These are phyloP conservation scores for Hylaeus volcanicus DNA, from an alignment of 1,140 invertebrate species.

Conservation along the genomic window DNA sequence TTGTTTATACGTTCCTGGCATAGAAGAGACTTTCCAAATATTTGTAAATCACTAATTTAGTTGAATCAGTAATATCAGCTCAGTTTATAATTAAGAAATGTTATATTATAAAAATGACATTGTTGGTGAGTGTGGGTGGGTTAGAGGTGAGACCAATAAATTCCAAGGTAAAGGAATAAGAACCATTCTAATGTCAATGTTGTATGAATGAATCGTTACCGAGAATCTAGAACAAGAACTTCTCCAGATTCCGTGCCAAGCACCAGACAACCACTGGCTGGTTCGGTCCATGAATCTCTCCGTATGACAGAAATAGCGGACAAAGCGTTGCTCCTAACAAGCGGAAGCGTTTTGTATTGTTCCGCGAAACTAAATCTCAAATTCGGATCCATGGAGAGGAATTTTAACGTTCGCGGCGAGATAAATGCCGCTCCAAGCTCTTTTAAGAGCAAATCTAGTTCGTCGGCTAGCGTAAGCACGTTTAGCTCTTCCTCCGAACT, in stretches of 20 bases:
- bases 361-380: conserved; percentile 71
- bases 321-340: conserved; percentile 70
- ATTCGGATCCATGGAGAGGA: conserved; percentile 71
- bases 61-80: too few relatives aligned
- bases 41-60: too few relatives aligned
- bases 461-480: conserved; percentile 67
- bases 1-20: too few relatives aligned
- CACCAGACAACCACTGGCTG: conserved; percentile 85
- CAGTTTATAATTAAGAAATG: too few relatives aligned
- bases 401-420: conserved; percentile 75
- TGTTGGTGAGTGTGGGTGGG: too few relatives aligned
- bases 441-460: conserved; percentile 70
- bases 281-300: conserved; percentile 76
- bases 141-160: too few relatives aligned
- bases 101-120: too few relatives aligned
- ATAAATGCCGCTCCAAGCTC: conserved; percentile 74
- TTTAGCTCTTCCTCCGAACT: conserved; percentile 76
- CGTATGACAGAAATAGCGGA: conserved; percentile 70
- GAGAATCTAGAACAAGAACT: conserved; percentile 91
- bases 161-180: too few relatives aligned
- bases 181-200: not conserved
- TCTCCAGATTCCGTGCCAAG: conserved; percentile 93
- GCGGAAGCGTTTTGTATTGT: conserved; percentile 71
- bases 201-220: conserved; percentile 48
- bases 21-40: too few relatives aligned